These are phyloP conservation scores for Chloroceryle inda DNA, from an alignment of 2,797 vertebrate species.

Conservation along the genomic window DNA sequence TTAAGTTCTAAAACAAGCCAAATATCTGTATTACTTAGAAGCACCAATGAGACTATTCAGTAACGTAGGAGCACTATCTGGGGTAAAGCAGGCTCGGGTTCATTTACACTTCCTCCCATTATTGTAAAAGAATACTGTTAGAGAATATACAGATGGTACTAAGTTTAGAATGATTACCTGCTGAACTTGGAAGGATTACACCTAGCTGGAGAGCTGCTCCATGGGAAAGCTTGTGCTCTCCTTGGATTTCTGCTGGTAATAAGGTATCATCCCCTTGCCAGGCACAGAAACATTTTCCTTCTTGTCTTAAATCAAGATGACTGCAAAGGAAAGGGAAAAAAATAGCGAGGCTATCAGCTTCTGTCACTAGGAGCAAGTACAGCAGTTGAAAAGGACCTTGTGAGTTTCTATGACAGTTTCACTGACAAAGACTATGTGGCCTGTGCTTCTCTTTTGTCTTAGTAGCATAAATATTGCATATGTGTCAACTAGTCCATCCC, in stretches of 20 bases:
- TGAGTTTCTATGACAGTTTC: not conserved
- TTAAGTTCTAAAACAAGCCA: not conserved
- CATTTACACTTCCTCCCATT: not conserved
- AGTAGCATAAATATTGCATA: not conserved
- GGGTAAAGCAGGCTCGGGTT: not conserved
- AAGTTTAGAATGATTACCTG: not conserved
- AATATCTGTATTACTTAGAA: not conserved
- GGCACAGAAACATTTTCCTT: not conserved
- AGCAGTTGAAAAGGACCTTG: not conserved
- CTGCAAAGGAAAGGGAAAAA: not conserved
- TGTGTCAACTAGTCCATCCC: not conserved
- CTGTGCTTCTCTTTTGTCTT: not conserved
- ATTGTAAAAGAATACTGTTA: not conserved
- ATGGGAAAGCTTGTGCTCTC: not conserved
- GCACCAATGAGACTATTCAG: not conserved
- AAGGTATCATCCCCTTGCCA: not conserved
- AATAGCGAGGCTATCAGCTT: not conserved
- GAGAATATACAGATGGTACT: not conserved
- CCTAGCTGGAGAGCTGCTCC: not conserved
- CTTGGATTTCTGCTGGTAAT: not conserved
- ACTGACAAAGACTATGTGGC: not conserved
- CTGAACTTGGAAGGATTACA: not conserved
- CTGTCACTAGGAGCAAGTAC: not conserved
- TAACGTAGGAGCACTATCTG: not conserved
- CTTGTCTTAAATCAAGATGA: not conserved